Evolutionary conservation across 2,113 vertebrate genomes (phyloP), one percentile per base, ranked within the genome.

Genomic region (Ploceus nigricollis): DNA sequence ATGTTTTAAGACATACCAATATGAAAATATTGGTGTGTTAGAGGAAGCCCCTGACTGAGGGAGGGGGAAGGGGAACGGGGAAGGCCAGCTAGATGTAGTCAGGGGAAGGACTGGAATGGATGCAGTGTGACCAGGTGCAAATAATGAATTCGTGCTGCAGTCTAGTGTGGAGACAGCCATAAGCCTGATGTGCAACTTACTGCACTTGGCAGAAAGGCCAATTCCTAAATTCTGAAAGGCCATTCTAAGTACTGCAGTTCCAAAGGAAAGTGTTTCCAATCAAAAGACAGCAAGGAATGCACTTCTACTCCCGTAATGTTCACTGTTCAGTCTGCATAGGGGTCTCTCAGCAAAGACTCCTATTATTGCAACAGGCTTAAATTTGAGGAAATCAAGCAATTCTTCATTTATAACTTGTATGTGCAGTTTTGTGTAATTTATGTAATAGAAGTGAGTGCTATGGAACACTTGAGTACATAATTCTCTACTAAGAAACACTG

Each of bases 1-100:
- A 63, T 28, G 6, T 27, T 69, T 3, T 56, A 13, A 54, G 30
- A 64, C 24, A 19, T 12, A 48, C 2, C 0, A 1, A 18, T 68
- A 60, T 12, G 10, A 58, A 73, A 51, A 77, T 23, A 60, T 17
- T 17, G 45, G 4, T 23, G 44, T 13, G 1, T 21, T 40, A 70
- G 21, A 80, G 11, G 13, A 63, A 88, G 47, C 60, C 57, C 15
- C 31, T 83, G 60, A 45, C 9, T 42, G 40, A 15, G 40, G 40
- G 40, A 42, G 40, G 5, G 40, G 40, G 40, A 42, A 42, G 14
- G 40, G 40, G 40, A 42, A 7, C 4, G 16, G 17, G 35, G 22
- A 50, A 35, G 10, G 33, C 57, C 47, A 53, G 31, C 22, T 48
- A 48, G 45, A 15, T 0, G 5, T 18, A 63, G 71, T 39, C 33